These are phyloP conservation scores for Takifugu bimaculatus DNA, from an alignment of 2,113 vertebrate genomes.

Conservation along the genomic window DNA sequence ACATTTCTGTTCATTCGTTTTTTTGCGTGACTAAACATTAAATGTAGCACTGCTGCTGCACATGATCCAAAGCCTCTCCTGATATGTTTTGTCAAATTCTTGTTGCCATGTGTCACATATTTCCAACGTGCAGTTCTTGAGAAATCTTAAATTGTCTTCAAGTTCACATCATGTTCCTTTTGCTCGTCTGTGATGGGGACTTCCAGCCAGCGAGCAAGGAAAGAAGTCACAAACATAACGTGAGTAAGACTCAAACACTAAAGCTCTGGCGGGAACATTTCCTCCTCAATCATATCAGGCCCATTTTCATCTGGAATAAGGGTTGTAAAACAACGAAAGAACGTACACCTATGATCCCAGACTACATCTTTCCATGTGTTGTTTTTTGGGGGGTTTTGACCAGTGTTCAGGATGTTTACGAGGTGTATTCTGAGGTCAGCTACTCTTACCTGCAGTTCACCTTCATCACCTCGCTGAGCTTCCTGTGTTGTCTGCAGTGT, in stretches of 20 bases:
- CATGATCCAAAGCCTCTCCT: neutral
- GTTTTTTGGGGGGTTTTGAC: neutral
- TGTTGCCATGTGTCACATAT: neutral
- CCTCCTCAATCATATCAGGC: no score
- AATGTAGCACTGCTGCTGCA: neutral
- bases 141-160: neutral
- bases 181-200: neutral
- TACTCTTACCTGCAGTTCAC: no score
- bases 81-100: neutral
- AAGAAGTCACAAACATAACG: neutral
- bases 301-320: neutral
- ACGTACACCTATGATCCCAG: neutral
- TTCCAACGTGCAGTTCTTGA: neutral
- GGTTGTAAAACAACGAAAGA: neutral
- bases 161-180: neutral
- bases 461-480: no score
- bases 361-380: neutral
- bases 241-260: neutral
- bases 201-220: neutral
- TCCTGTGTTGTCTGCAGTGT: no score
- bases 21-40: neutral
- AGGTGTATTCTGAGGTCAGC: no score
- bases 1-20: neutral
- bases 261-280: no score
- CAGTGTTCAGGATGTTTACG: no score